These are phyloP conservation scores for Mycetomoellerius zeteki DNA, from an alignment of 1,140 invertebrate genomes.

Conservation along the genomic window DNA sequence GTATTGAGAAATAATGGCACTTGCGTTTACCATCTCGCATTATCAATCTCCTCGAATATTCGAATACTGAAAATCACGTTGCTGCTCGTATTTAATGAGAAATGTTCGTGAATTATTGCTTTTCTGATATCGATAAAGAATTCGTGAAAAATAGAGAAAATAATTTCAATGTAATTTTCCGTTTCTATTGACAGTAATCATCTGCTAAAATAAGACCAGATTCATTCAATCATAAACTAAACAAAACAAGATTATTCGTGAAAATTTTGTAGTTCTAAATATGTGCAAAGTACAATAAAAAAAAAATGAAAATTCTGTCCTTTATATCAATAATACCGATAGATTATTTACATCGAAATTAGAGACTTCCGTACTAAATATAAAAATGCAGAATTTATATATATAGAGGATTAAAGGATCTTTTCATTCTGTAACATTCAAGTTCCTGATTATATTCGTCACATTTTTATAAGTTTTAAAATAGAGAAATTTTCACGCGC, in stretches of 20 bases:
- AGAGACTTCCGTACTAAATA: neutral
- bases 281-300: neutral
- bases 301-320: neutral
- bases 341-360: neutral
- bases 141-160: neutral
- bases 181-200: neutral
- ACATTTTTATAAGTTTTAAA: neutral
- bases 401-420: neutral
- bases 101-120: neutral
- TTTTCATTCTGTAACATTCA: neutral
- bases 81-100: neutral
- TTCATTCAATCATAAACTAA: neutral
- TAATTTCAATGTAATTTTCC: neutral
- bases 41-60: conserved; percentile 68
- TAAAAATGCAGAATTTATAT: neutral
- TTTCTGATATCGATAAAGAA: neutral
- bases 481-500: neutral
- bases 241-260: neutral
- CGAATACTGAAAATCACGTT: conserved; percentile 11
- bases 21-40: conserved; percentile 46
- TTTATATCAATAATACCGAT: neutral
- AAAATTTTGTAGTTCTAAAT: neutral
- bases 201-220: neutral
- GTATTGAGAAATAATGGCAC: conserved; percentile 26
- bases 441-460: neutral